Conservation (phyloP, 2,113 vertebrate genomes). For the Galbula dea region DNA sequence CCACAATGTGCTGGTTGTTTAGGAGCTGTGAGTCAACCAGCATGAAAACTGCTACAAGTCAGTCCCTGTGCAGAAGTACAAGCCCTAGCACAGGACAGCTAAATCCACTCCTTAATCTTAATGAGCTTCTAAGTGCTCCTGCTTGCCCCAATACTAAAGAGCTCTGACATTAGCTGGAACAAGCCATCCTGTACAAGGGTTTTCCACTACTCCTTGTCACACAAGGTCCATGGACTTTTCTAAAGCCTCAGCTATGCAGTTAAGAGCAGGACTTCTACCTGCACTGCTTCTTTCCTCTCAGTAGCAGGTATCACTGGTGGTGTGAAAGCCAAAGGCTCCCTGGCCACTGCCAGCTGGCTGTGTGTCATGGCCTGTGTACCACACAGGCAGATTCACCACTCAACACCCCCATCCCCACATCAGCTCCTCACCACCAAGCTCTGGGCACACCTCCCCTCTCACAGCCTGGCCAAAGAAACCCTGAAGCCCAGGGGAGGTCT, state of each 20-base stretch:
- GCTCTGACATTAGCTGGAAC: not conserved
- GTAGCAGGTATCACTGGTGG: not conserved
- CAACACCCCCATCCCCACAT: accelerated
- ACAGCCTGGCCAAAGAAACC: not conserved
- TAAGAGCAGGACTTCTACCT: not conserved
- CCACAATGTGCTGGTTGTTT: not conserved
- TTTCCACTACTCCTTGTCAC: not conserved
- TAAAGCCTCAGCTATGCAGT: not conserved
- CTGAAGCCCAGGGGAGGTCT: not conserved
- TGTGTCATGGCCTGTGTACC: accelerated
- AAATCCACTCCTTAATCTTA: not conserved
- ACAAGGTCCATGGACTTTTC: not conserved
- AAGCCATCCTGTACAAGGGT: not conserved
- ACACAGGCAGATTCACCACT: not conserved
- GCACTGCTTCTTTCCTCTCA: not conserved
- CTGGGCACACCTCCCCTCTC: not conserved
- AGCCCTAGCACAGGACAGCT: not conserved
- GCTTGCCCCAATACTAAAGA: not conserved
- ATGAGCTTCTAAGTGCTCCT: not conserved
- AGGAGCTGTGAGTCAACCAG: not conserved
- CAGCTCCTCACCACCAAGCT: not conserved
- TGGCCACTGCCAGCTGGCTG: accelerated
- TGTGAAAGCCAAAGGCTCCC: not conserved
- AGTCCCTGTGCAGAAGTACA: not conserved
- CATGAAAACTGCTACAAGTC: not conserved